Percentiles rank a stretch among this genome's conserved stretches.
These are phyloP conservation scores for Romanomermis culicivorax DNA, from an alignment of 2,888 invertebrate species.

Conservation along the genomic window DNA sequence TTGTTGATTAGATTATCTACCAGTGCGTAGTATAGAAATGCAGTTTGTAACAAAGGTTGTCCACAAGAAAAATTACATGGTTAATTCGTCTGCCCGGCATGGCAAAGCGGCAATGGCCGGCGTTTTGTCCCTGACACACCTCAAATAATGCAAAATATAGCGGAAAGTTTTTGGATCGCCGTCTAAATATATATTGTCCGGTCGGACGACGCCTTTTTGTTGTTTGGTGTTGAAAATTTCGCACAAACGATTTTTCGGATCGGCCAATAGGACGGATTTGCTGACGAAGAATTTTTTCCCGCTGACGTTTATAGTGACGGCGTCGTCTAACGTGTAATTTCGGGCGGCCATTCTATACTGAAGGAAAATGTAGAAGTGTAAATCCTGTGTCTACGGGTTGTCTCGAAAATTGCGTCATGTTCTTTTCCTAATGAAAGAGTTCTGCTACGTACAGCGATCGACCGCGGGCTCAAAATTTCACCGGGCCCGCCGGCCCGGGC, in stretches of 20 bases:
- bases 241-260: conserved; percentile 18
- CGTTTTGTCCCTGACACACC: conserved; percentile 46
- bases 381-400: too few species aligned
- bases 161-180: conserved; percentile 92
- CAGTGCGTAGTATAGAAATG: too few species aligned
- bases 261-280: conserved; percentile 22
- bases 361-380: too few species aligned
- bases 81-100: not conserved
- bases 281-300: conserved; percentile 23
- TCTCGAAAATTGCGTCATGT: too few species aligned
- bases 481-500: too few species aligned
- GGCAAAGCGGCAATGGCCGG: not conserved
- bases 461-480: too few species aligned
- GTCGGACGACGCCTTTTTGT: not conserved
- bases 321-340: conserved; percentile 17
- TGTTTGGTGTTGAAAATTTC: conserved; percentile 8
- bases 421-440: too few species aligned
- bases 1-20: too few species aligned
- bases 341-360: conserved; percentile 9
- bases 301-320: conserved; percentile 26
- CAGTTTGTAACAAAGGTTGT: too few species aligned
- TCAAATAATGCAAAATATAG: conserved; percentile 84
- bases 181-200: conserved; percentile 73
- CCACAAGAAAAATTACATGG: too few species aligned
- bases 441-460: too few species aligned